A percentile compares a stretch with the other conserved stretches of the same genome.
Evolutionary conservation across 2,113 vertebrate species (phyloP).

Genomic region (Solea senegalensis): DNA sequence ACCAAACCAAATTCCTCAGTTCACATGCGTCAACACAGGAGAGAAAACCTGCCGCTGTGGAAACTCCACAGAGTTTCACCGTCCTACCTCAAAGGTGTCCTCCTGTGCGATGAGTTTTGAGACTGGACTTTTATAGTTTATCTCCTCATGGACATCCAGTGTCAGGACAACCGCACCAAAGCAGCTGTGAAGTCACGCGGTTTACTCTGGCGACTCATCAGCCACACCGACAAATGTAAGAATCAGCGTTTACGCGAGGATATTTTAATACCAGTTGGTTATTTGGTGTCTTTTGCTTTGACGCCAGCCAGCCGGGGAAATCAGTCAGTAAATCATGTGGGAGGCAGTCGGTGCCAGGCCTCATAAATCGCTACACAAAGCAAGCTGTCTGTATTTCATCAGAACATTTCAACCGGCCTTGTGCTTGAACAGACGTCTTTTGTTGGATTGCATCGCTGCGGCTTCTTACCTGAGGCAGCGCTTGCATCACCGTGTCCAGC

Average conservation of each 20-base stretch:
- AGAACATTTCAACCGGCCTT: slow-evolving; percentile 41
- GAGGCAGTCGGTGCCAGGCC: slow-evolving; percentile 17
- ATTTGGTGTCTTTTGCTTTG: slow-evolving; percentile 14
- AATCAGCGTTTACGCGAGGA: neutral
- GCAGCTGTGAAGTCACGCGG: slow-evolving; percentile 4
- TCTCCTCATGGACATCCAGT: slow-evolving; percentile 17
- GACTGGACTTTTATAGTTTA: slow-evolving; percentile 24
- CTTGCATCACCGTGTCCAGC: slow-evolving; percentile 96
- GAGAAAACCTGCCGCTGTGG: slow-evolving; percentile 13
- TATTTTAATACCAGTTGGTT: slow-evolving; percentile 18
- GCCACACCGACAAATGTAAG: slow-evolving; percentile 1
- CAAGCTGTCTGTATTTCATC: slow-evolving; percentile 50
- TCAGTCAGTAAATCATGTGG: slow-evolving; percentile 21
- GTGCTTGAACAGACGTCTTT: slow-evolving; percentile 29
- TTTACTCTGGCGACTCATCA: slow-evolving; percentile 18
- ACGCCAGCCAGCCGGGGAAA: slow-evolving; percentile 16
- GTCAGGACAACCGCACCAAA: slow-evolving; percentile 24
- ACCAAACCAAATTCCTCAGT: too few relatives aligned
- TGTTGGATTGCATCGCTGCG: slow-evolving; percentile 6
- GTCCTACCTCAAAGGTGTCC: slow-evolving; percentile 29
- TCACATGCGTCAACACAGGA: neutral
- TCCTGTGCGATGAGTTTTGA: slow-evolving; percentile 26
- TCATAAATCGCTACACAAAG: slow-evolving; percentile 47
- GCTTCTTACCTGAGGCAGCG: slow-evolving; percentile 91
- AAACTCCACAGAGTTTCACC: slow-evolving; percentile 23